Evolutionary conservation across 1,140 invertebrate genomes (phyloP).

Genomic region (Brachionus calyciflorus): DNA sequence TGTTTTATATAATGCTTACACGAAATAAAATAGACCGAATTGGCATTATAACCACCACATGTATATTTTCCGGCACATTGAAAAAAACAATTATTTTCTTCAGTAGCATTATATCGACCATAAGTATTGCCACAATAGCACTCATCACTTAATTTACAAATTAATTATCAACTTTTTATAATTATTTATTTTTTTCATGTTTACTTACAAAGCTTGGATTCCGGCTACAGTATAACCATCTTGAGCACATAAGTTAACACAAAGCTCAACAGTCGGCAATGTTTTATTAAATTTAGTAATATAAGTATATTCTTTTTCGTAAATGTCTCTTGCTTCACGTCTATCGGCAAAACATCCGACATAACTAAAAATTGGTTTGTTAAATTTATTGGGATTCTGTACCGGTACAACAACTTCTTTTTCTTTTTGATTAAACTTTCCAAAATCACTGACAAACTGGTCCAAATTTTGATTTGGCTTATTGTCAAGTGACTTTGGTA

Average conservation of each 20-base stretch:
- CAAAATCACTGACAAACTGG: neutral
- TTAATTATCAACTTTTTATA: neutral
- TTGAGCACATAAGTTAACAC: constrained; percentile 39
- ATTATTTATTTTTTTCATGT: neutral
- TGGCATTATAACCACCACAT: constrained; percentile 45
- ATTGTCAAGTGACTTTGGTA: too few relatives aligned
- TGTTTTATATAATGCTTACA: constrained; percentile 12
- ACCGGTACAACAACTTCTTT: too few relatives aligned
- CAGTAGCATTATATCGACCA: constrained; percentile 19
- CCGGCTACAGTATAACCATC: constrained; percentile 30
- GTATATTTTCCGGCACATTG: constrained; percentile 45
- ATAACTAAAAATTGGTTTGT: constrained; percentile 43
- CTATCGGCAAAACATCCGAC: constrained; percentile 24
- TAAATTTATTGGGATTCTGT: neutral
- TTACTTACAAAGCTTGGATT: constrained; percentile 39
- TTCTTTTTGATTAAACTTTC: too few relatives aligned
- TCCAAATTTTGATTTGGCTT: too few relatives aligned
- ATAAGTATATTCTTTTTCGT: constrained; percentile 36
- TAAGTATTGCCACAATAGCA: constrained; percentile 46
- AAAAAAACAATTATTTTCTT: constrained; percentile 41
- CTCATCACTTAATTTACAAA: constrained; percentile 10
- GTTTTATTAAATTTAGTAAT: constrained; percentile 45
- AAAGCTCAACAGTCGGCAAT: constrained; percentile 33
- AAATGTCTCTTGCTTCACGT: constrained; percentile 28
- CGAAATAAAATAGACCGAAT: constrained; percentile 41